Conservation (phyloP, 2,888 invertebrate genomes). For the Tipula vernalis region DNA sequence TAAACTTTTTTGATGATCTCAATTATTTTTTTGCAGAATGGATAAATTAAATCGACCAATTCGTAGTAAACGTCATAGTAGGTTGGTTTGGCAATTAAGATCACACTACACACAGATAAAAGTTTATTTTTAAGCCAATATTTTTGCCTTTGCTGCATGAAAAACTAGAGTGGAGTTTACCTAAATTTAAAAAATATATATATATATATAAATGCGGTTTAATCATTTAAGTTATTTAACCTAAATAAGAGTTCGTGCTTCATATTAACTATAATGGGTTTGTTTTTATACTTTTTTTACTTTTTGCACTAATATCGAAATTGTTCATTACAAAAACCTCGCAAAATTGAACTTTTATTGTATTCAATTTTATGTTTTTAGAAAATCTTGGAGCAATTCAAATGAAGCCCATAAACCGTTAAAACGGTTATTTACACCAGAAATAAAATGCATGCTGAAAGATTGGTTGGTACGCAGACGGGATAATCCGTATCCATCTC, state of each 20-base stretch:
- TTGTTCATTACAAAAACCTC: neutral
- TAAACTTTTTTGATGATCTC: neutral
- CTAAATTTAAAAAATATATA: neutral
- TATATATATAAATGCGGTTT: neutral
- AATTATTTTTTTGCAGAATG: slow-evolving; percentile 13
- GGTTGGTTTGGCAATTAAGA: slow-evolving; percentile 38
- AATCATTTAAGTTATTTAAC: neutral
- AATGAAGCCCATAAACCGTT: slow-evolving; percentile 41
- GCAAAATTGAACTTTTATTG: neutral
- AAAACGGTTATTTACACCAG: slow-evolving; percentile 64
- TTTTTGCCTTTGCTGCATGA: neutral
- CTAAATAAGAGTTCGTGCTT: neutral
- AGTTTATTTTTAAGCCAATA: neutral
- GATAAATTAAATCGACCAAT: slow-evolving; percentile 47
- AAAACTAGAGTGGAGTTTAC: neutral
- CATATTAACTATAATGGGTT: neutral
- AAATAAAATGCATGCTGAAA: slow-evolving; percentile 64
- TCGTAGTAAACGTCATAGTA: slow-evolving; percentile 57
- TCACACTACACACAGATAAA: neutral
- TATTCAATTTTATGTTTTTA: slow-evolving; percentile 15
- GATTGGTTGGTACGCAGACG: slow-evolving; percentile 63
- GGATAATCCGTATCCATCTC: slow-evolving; percentile 66
- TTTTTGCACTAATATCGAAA: neutral
- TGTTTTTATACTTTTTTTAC: neutral
- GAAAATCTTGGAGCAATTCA: slow-evolving; percentile 31